phyloP scores from a whole-genome alignment of 2,888 invertebrate genomes.

The Amblyjoppa fuscipennis region DNA sequence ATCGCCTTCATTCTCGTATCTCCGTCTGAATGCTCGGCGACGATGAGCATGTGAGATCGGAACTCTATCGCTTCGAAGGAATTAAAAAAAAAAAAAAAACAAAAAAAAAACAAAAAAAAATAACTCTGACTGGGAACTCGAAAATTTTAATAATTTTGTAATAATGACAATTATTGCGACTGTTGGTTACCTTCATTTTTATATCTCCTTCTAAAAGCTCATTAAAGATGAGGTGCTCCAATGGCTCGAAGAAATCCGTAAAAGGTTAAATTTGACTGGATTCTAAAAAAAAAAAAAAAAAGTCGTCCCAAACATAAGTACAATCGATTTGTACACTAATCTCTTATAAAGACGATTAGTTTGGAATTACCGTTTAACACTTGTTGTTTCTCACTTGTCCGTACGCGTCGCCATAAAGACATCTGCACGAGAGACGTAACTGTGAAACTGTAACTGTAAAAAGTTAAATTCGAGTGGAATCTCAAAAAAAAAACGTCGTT shows the following conservation, averaged over 20 bases:
- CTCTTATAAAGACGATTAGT: background rate
- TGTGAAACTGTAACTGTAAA: background rate
- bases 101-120: background rate
- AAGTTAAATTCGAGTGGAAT: background rate
- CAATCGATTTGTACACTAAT: background rate
- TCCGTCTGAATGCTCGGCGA: conserved; percentile 11
- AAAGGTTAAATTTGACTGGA: background rate
- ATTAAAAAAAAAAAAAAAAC: background rate
- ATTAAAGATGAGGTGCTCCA: background rate
- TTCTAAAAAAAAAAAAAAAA: background rate
- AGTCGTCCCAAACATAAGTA: conserved; percentile 7
- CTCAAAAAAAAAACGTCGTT: background rate
- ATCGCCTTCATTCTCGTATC: background rate
- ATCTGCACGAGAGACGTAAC: conserved; percentile 31
- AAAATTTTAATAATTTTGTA: background rate
- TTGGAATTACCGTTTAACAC: background rate
- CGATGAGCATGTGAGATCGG: background rate
- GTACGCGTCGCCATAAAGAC: conserved; percentile 21
- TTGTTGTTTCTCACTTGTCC: background rate
- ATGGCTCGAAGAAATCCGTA: background rate
- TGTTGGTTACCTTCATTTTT: conserved; percentile 6
- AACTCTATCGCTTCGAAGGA: background rate
- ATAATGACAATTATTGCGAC: too few species aligned
- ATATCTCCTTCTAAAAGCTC: background rate
- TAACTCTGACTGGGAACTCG: background rate